These are phyloP conservation scores for Lacanobia oleracea DNA, from an alignment of 2,888 invertebrate genomes.

Conservation along the genomic window DNA sequence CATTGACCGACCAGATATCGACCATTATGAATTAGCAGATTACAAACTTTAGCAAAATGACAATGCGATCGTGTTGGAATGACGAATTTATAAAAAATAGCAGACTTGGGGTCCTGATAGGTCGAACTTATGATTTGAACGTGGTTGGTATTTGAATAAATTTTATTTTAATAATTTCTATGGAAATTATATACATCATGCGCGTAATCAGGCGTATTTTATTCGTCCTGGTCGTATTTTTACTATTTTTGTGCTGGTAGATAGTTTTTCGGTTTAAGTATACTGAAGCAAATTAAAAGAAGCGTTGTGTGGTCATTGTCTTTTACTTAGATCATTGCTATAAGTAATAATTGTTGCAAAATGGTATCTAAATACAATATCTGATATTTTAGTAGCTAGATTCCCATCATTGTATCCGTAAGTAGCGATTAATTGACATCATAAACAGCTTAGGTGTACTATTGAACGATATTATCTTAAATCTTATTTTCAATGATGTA, in stretches of 20 bases:
- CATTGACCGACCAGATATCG: too few relatives aligned
- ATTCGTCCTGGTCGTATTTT: too few relatives aligned
- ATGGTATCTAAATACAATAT: conserved; percentile 17
- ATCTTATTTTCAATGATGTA: conserved; percentile 1
- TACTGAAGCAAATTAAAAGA: neutral
- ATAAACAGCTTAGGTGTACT: conserved; percentile 19
- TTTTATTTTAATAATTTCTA: neutral
- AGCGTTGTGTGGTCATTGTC: neutral
- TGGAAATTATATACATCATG: neutral
- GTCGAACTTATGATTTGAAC: neutral
- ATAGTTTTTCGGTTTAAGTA: too few relatives aligned
- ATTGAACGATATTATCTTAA: conserved; percentile 9
- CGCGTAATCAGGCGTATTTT: too few relatives aligned
- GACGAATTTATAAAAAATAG: too few relatives aligned
- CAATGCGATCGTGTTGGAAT: too few relatives aligned
- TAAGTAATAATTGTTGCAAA: conserved; percentile 3
- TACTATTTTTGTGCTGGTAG: neutral
- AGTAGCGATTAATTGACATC: conserved; percentile 17
- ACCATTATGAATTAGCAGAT: too few relatives aligned
- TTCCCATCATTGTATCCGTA: conserved; percentile 34
- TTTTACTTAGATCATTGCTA: neutral
- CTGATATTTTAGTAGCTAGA: neutral
- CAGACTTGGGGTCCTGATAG: too few relatives aligned
- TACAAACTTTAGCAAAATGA: too few relatives aligned
- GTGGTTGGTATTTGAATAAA: neutral